Evolutionary conservation across 2,113 vertebrate genomes (phyloP).

Genomic region (Myotis lucifugus): DNA sequence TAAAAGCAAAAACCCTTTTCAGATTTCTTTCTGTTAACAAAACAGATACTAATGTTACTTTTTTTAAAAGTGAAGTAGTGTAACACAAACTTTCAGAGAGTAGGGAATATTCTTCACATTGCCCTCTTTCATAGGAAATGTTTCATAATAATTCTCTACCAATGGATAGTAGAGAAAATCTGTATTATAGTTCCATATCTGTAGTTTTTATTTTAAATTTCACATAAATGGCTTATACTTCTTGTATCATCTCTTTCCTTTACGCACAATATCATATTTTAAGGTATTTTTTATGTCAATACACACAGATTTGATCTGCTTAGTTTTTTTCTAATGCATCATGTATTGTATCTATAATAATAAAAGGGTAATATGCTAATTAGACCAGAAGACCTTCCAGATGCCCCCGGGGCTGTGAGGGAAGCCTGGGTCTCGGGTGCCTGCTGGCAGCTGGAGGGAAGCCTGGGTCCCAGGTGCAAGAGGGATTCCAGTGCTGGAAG

Average conservation of each 20-base stretch:
- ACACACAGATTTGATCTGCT: not conserved
- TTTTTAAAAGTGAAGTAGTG: not conserved
- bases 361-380: too few relatives aligned
- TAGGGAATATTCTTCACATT: not conserved
- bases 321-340: not conserved
- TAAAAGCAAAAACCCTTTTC: not conserved
- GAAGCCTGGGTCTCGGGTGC: too few relatives aligned
- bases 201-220: not conserved
- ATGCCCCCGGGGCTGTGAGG: too few relatives aligned
- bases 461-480: too few relatives aligned
- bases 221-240: not conserved
- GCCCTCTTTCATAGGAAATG: not conserved
- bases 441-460: accelerated
- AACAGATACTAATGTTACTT: not conserved
- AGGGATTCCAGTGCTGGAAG: too few relatives aligned
- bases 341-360: not conserved
- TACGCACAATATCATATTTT: not conserved
- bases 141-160: not conserved
- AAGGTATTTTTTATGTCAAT: not conserved
- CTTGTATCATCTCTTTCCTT: not conserved
- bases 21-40: not conserved
- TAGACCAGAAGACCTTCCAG: too few relatives aligned
- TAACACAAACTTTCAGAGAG: not conserved
- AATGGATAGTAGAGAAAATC: not conserved
- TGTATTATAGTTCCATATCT: not conserved